Base-by-base conservation (phyloP, 2,888 invertebrate species). In the Apotomis betuletana region DNA sequence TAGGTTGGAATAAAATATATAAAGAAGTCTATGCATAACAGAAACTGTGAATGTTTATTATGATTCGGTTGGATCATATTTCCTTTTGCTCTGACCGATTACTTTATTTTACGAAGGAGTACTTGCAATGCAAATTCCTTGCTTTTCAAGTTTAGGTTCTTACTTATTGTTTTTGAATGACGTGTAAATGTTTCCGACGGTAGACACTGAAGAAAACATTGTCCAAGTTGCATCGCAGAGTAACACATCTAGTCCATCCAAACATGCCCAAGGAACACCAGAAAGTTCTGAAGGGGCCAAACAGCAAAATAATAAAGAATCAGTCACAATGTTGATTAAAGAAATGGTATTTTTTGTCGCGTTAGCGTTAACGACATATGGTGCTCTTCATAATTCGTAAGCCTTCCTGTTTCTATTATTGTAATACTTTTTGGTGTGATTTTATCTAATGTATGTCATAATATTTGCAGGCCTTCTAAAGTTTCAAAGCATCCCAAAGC, bases 371-470 rank as follows among this genome's bases (percentile, higher is more conserved):
- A 95, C 95, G 4, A 94, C 95, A 10, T 95, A 96, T 81, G 96
- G 96, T 77, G 95, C 96, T 60, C 91, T 96, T 62, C 95, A 96
- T 78, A 96, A 95, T 83, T 94, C 95, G 96, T 96, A 94, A 94
- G 95, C 93, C 74, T 57, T 78, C 77, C 81, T 77, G 77, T 78
- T 57, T 51, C 38, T 55, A 41, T 73, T n/a, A 12, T 36, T 46
- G 5, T 27, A 8, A 27, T 55, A 8, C 3, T 12, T 9, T 9
- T 65, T 54, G 27, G 3, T 61, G 13, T 9, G 9, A 57, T 27
- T 54, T n/a, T 46, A n/a, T 6, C 1, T 62, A 57, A 15, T 67
- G 36, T 44, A 51, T 41, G 27, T 4, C 63, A 52, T 51, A 64
- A 13, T 69, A 52, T 65, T 88, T 87, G 52, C 77, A 92, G 92